Conservation (phyloP, 1,140 invertebrate species). For the Danaus melanippus region DNA sequence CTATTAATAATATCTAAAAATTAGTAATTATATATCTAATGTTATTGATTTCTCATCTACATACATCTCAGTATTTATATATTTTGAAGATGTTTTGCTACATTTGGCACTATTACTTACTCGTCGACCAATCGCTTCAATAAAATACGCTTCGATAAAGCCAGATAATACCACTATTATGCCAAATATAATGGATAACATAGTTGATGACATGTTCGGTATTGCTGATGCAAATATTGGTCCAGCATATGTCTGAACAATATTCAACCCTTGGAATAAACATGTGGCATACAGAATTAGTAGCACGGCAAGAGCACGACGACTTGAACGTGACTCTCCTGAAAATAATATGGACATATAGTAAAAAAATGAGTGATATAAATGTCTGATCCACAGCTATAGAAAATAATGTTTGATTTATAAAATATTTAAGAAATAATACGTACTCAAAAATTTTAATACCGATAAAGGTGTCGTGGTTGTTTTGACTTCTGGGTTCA, state of each 20-base stretch:
- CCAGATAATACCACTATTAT: conserved; percentile 24
- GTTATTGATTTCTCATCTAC: no score
- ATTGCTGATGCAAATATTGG: conserved; percentile 34
- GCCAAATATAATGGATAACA: conserved; percentile 32
- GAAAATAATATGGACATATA: neutral
- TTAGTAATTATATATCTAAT: neutral
- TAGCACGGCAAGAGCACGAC: conserved; percentile 22
- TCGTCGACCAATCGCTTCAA: conserved; percentile 33
- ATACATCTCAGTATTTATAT: no score
- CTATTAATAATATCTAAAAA: conserved; percentile 37
- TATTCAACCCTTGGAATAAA: conserved; percentile 39
- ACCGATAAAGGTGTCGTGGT: no score
- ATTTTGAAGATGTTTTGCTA: no score
- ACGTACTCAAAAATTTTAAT: no score
- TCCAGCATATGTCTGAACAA: conserved; percentile 38
- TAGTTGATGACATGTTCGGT: conserved; percentile 27
- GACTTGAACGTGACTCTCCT: conserved; percentile 26
- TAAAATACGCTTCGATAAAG: conserved; percentile 28
- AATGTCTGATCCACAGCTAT: no score
- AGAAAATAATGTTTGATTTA: no score
- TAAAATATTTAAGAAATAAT: no score
- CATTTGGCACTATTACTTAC: conserved; percentile 19
- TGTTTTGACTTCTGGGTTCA: conserved; percentile 6
- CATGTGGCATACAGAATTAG: conserved; percentile 26
- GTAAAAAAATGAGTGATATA: no score